A percentile compares a stretch with the other conserved stretches of the same genome.
phyloP scores from a whole-genome alignment of 2,113 vertebrate genomes.

The Chionis minor region DNA sequence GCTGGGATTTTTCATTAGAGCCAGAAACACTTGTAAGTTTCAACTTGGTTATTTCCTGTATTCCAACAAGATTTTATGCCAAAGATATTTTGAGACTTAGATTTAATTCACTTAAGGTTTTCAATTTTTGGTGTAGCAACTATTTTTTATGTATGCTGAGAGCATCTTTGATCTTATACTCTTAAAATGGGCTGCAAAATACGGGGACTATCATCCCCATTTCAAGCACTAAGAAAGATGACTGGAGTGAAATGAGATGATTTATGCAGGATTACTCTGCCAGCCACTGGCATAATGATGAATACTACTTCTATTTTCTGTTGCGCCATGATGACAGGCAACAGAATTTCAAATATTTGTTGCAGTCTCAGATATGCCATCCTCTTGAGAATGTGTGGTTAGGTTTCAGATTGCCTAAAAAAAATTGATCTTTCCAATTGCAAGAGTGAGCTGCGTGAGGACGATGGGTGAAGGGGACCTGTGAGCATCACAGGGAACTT shows the following conservation, averaged over 20 bases:
- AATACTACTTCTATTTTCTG: neutral
- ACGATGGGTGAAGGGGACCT: neutral
- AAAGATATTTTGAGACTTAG: neutral
- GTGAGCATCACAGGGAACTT: accelerated
- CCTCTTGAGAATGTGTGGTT: neutral
- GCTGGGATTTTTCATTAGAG: neutral
- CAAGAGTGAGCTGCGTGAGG: neutral
- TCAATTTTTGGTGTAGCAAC: neutral
- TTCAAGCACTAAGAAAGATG: neutral
- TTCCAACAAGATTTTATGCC: neutral
- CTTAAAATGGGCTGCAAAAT: neutral
- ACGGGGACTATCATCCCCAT: neutral
- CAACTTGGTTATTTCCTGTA: neutral
- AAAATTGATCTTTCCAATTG: neutral
- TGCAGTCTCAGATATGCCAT: neutral
- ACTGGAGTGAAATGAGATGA: neutral
- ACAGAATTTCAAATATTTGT: neutral
- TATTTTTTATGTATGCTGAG: neutral
- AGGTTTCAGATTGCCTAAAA: neutral
- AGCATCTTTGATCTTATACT: neutral
- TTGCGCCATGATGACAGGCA: neutral
- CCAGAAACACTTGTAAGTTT: neutral
- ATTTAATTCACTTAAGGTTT: neutral
- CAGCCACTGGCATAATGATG: neutral
- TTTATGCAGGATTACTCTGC: neutral